Conservation (phyloP, 2,113 vertebrate species). For the Mugil cephalus region DNA sequence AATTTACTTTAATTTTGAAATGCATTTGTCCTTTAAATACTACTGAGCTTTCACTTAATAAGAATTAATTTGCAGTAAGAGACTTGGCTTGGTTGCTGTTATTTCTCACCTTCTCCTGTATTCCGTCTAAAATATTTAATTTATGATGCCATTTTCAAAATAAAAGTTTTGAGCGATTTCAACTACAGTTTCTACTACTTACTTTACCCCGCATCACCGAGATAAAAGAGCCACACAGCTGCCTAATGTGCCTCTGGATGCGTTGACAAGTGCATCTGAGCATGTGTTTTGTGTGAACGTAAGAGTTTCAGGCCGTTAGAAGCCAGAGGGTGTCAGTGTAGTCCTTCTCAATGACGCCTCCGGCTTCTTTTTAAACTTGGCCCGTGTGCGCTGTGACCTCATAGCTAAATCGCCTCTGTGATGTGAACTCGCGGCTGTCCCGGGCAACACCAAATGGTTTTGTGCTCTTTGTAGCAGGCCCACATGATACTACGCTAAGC, state of each 20-base stretch:
- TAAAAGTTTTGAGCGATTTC: too few relatives aligned
- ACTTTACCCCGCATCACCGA: too few relatives aligned
- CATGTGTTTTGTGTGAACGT: conserved; percentile 15
- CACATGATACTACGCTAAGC: conserved; percentile 80
- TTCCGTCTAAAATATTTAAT: background rate
- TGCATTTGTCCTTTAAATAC: too few relatives aligned
- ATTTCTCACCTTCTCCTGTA: background rate
- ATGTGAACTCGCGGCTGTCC: conserved; percentile 66
- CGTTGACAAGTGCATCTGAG: conserved; percentile 5
- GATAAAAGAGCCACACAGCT: background rate
- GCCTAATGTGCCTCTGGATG: conserved; percentile 1
- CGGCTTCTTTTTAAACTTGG: conserved; percentile 2
- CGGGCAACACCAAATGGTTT: conserved; percentile 82
- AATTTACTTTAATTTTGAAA: background rate
- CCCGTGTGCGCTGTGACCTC: conserved; percentile 68
- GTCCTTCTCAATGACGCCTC: conserved; percentile 18
- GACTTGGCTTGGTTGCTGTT: too few relatives aligned
- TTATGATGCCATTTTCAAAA: too few relatives aligned
- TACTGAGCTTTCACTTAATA: background rate
- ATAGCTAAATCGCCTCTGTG: conserved; percentile 71
- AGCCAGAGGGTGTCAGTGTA: conserved; percentile 75
- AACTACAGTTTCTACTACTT: too few relatives aligned
- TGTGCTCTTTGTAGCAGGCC: conserved; percentile 78
- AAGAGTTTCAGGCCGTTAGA: background rate
- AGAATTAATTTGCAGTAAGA: too few relatives aligned